A percentile compares a stretch with the other conserved stretches of the same genome.
These are phyloP conservation scores for Siniperca obscura DNA, from an alignment of 2,797 vertebrate genomes.

Conservation along the genomic window DNA sequence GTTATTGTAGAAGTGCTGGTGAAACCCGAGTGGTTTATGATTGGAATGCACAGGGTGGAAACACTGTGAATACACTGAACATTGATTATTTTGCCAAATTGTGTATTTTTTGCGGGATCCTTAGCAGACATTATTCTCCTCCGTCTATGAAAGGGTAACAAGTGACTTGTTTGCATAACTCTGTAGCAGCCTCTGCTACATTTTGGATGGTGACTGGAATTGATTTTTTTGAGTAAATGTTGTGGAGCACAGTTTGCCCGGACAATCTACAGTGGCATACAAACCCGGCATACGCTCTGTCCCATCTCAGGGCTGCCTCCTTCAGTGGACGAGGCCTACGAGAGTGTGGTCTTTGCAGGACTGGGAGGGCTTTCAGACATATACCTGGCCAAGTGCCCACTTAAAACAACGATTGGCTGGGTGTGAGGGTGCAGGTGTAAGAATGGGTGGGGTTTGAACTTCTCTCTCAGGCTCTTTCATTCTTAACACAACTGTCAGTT, in stretches of 20 bases:
- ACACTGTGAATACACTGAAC: neutral
- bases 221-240: constrained; percentile 26
- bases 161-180: constrained; percentile 1
- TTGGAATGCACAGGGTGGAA: neutral
- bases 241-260: constrained; percentile 6
- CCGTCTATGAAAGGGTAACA: neutral
- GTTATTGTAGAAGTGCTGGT: neutral
- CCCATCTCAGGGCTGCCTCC: neutral
- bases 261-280: constrained; percentile 3
- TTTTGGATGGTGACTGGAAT: constrained; percentile 12
- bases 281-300: neutral
- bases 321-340: neutral
- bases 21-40: neutral
- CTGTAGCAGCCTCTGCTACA: constrained; percentile 10
- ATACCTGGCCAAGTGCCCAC: no score
- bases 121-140: neutral
- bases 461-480: neutral
- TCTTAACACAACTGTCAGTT: neutral
- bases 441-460: neutral
- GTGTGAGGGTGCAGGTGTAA: neutral
- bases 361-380: no score
- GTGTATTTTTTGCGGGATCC: neutral
- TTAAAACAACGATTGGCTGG: no score
- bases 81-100: neutral
- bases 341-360: no score